These are phyloP conservation scores for Acrocephalus arundinaceus DNA, from an alignment of 2,113 vertebrate genomes.

Conservation along the genomic window DNA sequence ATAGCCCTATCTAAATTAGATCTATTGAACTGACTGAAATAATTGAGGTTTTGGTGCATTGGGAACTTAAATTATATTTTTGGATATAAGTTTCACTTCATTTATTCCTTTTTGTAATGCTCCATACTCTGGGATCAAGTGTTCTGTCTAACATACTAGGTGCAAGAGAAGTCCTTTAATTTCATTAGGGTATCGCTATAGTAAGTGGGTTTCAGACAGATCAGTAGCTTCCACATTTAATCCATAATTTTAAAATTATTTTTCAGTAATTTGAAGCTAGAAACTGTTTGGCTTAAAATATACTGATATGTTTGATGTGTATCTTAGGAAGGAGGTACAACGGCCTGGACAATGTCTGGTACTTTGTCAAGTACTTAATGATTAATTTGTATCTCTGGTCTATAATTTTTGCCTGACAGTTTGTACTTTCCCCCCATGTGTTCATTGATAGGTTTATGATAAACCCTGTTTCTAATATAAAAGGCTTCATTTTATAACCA, in stretches of 20 bases:
- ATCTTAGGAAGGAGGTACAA: conserved; percentile 9
- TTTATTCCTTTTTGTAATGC: not conserved
- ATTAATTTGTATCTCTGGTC: conserved; percentile 40
- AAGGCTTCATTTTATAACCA: not conserved
- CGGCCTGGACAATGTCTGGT: conserved; percentile 20
- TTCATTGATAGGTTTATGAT: conserved; percentile 22
- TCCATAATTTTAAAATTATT: conserved; percentile 24
- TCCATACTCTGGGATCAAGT: not conserved
- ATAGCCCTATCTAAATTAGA: not conserved
- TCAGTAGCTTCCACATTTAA: not conserved
- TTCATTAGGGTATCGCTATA: not conserved
- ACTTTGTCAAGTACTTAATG: conserved; percentile 4
- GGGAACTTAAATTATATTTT: not conserved
- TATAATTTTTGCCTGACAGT: conserved; percentile 21
- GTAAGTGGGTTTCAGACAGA: not conserved
- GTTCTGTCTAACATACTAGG: not conserved
- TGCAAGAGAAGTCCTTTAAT: not conserved
- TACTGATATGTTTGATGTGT: conserved; percentile 36
- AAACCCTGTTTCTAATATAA: not conserved
- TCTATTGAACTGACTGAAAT: not conserved
- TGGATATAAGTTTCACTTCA: not conserved
- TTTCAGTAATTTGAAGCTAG: conserved; percentile 31
- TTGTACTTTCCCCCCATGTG: not conserved
- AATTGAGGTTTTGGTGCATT: not conserved
- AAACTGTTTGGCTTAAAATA: conserved; percentile 20